These are phyloP conservation scores for Calidris pygmaea DNA, from an alignment of 2,113 vertebrate species.

Conservation along the genomic window DNA sequence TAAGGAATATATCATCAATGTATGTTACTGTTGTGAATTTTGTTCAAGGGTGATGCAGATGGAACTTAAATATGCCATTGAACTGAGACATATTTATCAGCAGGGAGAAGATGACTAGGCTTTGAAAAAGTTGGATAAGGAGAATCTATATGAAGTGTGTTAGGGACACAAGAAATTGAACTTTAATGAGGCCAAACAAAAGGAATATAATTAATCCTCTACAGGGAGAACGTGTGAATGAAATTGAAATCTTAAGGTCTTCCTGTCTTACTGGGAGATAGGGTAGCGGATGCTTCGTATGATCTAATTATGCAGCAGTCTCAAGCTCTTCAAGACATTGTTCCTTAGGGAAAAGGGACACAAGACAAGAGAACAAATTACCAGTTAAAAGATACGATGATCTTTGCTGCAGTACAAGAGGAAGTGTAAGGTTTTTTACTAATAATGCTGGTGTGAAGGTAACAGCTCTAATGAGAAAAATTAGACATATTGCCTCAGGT, in stretches of 20 bases:
- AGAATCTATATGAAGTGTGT: neutral
- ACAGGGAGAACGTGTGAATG: neutral
- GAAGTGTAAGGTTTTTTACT: neutral
- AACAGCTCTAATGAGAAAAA: neutral
- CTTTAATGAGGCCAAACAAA: neutral
- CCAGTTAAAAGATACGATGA: neutral
- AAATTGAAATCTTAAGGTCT: neutral
- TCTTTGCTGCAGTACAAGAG: neutral
- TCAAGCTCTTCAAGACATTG: neutral
- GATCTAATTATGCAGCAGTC: neutral
- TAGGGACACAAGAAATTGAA: neutral
- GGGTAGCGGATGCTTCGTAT: neutral
- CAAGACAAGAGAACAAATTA: neutral
- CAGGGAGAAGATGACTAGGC: neutral
- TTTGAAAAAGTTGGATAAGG: neutral
- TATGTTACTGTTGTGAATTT: neutral
- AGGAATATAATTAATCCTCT: neutral
- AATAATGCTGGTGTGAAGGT: neutral
- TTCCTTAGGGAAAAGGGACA: neutral
- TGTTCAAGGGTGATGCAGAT: neutral
- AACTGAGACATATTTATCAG: neutral
- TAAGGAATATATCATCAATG: neutral
- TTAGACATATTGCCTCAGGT: neutral
- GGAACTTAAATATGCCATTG: neutral
- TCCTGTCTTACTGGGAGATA: neutral